Conservation (phyloP, 2,888 invertebrate species). For the Lutraria lutraria region DNA sequence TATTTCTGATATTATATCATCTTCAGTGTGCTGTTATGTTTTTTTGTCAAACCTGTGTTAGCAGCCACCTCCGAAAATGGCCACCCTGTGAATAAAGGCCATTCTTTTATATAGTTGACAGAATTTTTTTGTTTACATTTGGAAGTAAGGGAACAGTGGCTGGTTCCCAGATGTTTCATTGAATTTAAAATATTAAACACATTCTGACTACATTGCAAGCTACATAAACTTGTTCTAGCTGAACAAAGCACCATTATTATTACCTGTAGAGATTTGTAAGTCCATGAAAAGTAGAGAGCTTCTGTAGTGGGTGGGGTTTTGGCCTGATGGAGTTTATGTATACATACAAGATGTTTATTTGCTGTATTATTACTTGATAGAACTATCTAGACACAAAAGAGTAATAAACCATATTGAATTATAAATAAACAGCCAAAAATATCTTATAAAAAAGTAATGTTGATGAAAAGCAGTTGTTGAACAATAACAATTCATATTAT, state of each 20-base stretch:
- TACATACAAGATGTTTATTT: background rate
- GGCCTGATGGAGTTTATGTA: background rate
- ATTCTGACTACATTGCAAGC: too few relatives aligned
- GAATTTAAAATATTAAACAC: too few relatives aligned
- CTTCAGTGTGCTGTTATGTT: background rate
- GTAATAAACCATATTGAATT: background rate
- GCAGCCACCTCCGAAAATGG: too few relatives aligned
- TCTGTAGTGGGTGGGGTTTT: background rate
- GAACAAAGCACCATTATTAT: too few relatives aligned
- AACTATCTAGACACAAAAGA: background rate
- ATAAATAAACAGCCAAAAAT: background rate
- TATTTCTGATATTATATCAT: background rate
- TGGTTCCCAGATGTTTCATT: too few relatives aligned
- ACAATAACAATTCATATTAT: background rate
- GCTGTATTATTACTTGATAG: background rate
- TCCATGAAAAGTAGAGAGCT: background rate
- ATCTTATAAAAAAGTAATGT: background rate
- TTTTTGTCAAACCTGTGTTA: too few relatives aligned
- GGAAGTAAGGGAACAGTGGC: too few relatives aligned
- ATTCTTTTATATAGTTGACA: too few relatives aligned
- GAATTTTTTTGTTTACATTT: too few relatives aligned
- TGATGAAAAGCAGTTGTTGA: constrained; percentile 1
- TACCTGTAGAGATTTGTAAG: too few relatives aligned
- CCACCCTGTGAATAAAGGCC: too few relatives aligned
- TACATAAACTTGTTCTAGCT: too few relatives aligned